Percentiles rank a stretch among this genome's conserved stretches.
phyloP scores from a whole-genome alignment of 2,888 invertebrate species.

The Ophion slaviceki region DNA sequence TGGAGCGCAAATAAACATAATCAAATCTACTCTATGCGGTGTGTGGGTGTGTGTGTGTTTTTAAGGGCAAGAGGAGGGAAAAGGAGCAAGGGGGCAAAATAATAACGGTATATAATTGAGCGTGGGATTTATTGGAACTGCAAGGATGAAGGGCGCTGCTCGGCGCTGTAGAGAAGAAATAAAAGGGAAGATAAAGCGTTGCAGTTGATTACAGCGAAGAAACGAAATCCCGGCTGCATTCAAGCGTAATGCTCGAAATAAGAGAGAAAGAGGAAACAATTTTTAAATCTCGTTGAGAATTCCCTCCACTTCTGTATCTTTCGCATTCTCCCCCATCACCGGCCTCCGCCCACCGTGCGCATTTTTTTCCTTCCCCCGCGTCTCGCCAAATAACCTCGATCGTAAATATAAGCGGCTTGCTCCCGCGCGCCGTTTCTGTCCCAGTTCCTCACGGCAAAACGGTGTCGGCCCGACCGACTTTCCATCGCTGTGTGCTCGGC shows the following conservation, averaged over 20 bases:
- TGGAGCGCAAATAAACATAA: no score
- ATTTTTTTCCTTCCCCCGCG: conserved; percentile 1
- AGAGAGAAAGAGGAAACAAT: conserved; percentile 21
- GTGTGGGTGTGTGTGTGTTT: no score
- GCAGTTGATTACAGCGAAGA: conserved; percentile 11
- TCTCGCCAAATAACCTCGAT: conserved; percentile 56
- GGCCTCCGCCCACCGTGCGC: background rate
- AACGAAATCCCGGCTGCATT: conserved; percentile 12
- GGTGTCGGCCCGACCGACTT: conserved; percentile 61
- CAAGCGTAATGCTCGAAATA: conserved; percentile 4
- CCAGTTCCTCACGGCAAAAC: conserved; percentile 60
- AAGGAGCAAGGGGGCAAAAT: no score
- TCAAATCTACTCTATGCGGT: no score
- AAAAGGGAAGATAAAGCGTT: conserved; percentile 12
- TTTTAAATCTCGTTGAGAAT: conserved; percentile 50
- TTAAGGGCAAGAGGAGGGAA: no score
- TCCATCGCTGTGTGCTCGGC: conserved; percentile 46
- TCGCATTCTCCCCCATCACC: background rate
- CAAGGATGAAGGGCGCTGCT: background rate
- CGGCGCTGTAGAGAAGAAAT: background rate
- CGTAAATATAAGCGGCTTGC: conserved; percentile 61
- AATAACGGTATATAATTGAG: background rate
- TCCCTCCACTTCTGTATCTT: conserved; percentile 52
- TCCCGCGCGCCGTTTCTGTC: conserved; percentile 39
- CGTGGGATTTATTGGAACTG: background rate